Percentiles rank a stretch among this genome's conserved stretches.
phyloP scores from a whole-genome alignment of 1,140 invertebrate genomes.

The Dreissena rostriformis region DNA sequence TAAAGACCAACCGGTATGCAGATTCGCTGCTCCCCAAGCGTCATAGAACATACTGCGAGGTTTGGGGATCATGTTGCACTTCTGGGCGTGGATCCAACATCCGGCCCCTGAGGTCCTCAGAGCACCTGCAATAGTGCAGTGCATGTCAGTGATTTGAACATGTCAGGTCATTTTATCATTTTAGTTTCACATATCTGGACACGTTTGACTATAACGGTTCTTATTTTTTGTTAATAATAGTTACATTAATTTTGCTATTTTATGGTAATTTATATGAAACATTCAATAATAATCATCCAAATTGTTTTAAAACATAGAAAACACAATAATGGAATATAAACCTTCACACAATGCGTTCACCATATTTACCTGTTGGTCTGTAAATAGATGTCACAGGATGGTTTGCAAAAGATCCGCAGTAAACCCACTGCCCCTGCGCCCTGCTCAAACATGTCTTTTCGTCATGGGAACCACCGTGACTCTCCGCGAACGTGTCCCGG shows the following conservation, averaged over 20 bases:
- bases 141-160: too few relatives aligned
- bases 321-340: too few relatives aligned
- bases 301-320: too few relatives aligned
- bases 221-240: too few relatives aligned
- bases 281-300: too few relatives aligned
- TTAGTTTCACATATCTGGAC: too few relatives aligned
- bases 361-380: neutral
- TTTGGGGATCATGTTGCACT: slow-evolving; percentile 6
- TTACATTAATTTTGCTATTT: too few relatives aligned
- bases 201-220: too few relatives aligned
- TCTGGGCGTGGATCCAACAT: slow-evolving; percentile 44
- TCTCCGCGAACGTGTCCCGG: slow-evolving; percentile 1
- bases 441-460: slow-evolving; percentile 51
- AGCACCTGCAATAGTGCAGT: slow-evolving; percentile 15
- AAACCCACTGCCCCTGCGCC: slow-evolving; percentile 45
- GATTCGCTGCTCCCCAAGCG: slow-evolving; percentile 51
- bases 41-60: slow-evolving; percentile 37
- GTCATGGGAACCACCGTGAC: neutral
- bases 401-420: slow-evolving; percentile 44
- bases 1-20: slow-evolving; percentile 25
- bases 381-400: too few relatives aligned
- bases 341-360: too few relatives aligned
- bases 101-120: slow-evolving; percentile 38
- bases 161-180: too few relatives aligned
- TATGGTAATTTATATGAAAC: too few relatives aligned